These are phyloP conservation scores for Anisognathus igniventris DNA, from an alignment of 2,797 vertebrate genomes.

Conservation along the genomic window DNA sequence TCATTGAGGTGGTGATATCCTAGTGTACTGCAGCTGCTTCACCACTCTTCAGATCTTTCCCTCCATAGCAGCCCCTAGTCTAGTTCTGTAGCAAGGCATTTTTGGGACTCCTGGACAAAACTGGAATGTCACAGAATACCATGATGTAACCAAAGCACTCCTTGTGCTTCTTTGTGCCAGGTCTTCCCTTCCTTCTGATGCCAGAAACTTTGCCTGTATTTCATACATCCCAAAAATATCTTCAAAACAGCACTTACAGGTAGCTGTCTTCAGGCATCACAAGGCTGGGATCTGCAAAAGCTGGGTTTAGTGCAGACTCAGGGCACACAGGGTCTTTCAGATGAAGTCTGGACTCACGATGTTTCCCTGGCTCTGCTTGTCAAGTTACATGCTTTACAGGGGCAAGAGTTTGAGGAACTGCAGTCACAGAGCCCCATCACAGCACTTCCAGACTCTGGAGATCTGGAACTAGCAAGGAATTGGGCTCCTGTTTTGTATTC, in stretches of 20 bases:
- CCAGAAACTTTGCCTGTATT: not conserved
- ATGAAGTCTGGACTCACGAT: not conserved
- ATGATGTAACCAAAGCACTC: not conserved
- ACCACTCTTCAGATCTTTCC: not conserved
- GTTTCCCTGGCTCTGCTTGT: not conserved
- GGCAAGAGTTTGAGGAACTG: not conserved
- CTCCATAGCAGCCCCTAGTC: not conserved
- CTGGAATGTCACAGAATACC: not conserved
- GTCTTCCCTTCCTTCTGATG: not conserved
- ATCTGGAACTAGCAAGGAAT: not conserved
- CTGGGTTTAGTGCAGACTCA: not conserved
- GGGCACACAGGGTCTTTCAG: not conserved
- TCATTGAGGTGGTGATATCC: not conserved
- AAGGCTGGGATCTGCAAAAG: not conserved
- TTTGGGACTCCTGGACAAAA: not conserved
- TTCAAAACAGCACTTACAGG: not conserved
- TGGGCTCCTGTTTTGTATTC: not conserved
- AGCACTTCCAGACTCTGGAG: not conserved
- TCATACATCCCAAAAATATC: not conserved
- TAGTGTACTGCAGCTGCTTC: not conserved
- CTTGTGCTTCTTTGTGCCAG: not conserved
- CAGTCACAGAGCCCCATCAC: not conserved
- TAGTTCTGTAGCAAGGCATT: not conserved
- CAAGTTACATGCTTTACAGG: not conserved
- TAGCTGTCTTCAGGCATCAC: not conserved